Evolutionary conservation across 2,888 invertebrate genomes (phyloP).

Genomic region (Hydraecia micacea): DNA sequence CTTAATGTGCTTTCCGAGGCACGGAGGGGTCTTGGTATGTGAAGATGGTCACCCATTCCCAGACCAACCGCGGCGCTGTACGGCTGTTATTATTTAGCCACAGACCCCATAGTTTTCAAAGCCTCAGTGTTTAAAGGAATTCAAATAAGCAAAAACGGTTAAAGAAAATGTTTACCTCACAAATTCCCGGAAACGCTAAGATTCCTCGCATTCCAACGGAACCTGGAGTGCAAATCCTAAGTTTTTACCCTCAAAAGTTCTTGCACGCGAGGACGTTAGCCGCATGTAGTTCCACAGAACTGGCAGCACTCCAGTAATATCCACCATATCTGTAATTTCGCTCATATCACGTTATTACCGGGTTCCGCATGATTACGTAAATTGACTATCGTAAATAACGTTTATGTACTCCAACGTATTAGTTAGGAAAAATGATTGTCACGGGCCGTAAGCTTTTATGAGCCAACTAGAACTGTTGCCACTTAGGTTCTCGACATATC

Average conservation of each 20-base stretch:
- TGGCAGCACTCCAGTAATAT: slow-evolving; percentile 58
- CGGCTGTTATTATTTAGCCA: too few relatives aligned
- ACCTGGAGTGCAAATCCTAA: slow-evolving; percentile 23
- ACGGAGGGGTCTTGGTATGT: too few relatives aligned
- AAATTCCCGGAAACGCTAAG: slow-evolving; percentile 22
- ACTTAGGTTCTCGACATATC: slow-evolving; percentile 30
- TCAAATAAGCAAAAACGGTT: not conserved
- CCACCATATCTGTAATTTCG: slow-evolving; percentile 51
- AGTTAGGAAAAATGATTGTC: slow-evolving; percentile 53
- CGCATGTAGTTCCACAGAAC: slow-evolving; percentile 22
- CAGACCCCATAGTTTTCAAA: not conserved
- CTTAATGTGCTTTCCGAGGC: too few relatives aligned
- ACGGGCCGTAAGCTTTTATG: slow-evolving; percentile 51
- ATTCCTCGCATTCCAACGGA: slow-evolving; percentile 25
- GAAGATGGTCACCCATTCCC: too few relatives aligned
- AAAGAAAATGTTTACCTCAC: slow-evolving; percentile 9
- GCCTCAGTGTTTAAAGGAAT: not conserved
- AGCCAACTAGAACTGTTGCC: slow-evolving; percentile 25
- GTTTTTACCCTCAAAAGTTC: slow-evolving; percentile 44
- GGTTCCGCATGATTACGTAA: slow-evolving; percentile 49
- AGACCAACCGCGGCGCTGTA: too few relatives aligned
- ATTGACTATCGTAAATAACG: slow-evolving; percentile 56
- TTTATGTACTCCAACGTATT: slow-evolving; percentile 51
- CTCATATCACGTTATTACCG: slow-evolving; percentile 48
- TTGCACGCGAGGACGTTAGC: slow-evolving; percentile 49